Evolutionary conservation across 2,797 vertebrate species (phyloP).

Genomic region (Podarcis siculus): DNA sequence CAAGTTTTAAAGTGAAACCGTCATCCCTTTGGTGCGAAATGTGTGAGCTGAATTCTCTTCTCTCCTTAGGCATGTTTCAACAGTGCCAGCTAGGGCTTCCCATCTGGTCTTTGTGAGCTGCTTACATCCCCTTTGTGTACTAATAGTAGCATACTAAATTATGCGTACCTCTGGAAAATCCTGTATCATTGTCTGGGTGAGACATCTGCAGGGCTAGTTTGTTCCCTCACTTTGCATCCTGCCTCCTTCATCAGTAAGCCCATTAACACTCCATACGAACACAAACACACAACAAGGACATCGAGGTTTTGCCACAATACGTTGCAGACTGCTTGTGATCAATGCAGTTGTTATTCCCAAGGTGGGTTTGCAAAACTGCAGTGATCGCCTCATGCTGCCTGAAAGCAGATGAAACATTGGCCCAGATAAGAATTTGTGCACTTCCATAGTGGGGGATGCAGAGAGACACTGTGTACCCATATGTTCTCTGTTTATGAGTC

Average conservation of each 20-base stretch:
- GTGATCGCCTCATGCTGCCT: neutral
- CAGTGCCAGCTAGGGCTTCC: constrained; percentile 37
- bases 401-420: neutral
- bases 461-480: constrained; percentile 33
- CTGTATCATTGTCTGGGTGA: neutral
- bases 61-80: constrained; percentile 38
- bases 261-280: neutral
- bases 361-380: constrained; percentile 3
- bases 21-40: neutral
- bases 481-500: constrained; percentile 50
- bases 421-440: neutral
- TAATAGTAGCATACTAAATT: constrained; percentile 15
- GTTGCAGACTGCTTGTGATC: constrained; percentile 25
- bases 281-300: neutral
- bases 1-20: neutral
- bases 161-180: constrained; percentile 3
- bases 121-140: constrained; percentile 61
- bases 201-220: constrained; percentile 33
- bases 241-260: neutral
- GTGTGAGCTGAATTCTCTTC: constrained; percentile 31
- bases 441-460: constrained; percentile 5
- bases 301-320: neutral
- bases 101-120: constrained; percentile 48
- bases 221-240: neutral
- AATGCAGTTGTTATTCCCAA: constrained; percentile 5